A percentile compares a stretch with the other conserved stretches of the same genome.
phyloP scores from a whole-genome alignment of 2,888 invertebrate genomes.

The Homarus gammarus region DNA sequence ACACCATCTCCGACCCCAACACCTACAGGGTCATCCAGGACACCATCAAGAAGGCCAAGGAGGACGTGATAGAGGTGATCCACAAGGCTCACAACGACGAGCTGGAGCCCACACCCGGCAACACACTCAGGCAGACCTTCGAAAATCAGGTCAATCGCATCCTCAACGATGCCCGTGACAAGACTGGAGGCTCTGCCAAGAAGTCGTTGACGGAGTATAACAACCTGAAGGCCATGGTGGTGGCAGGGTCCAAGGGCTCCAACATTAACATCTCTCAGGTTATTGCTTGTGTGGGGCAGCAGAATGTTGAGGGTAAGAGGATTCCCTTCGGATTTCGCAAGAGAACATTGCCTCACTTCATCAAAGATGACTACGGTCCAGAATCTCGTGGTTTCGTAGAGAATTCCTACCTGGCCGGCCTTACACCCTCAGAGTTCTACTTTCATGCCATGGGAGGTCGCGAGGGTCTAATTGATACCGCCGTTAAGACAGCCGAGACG shows the following conservation, averaged over 20 bases:
- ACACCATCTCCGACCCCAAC: constrained; percentile 99
- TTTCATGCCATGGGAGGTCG: constrained; percentile 99
- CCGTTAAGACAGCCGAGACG: constrained; percentile 99
- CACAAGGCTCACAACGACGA: constrained; percentile 99
- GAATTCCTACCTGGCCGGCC: constrained; percentile 98
- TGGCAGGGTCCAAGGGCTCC: constrained; percentile 99
- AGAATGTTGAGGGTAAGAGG: constrained; percentile 99
- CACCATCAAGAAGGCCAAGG: constrained; percentile 98
- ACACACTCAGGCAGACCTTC: constrained; percentile 98
- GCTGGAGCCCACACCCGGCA: constrained; percentile 98
- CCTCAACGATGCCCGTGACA: constrained; percentile 99
- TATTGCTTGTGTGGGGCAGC: constrained; percentile 99
- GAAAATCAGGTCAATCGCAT: constrained; percentile 98
- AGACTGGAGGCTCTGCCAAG: constrained; percentile 99
- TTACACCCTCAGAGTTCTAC: constrained; percentile 99
- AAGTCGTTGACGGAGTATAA: constrained; percentile 99
- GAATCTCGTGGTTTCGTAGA: constrained; percentile 99
- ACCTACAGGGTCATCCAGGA: constrained; percentile 97
- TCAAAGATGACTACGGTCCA: constrained; percentile 99
- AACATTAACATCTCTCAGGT: constrained; percentile 99
- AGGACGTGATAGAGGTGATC: constrained; percentile 97
- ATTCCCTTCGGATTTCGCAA: constrained; percentile 99
- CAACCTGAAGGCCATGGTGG: constrained; percentile 99
- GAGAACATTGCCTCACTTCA: constrained; percentile 98
- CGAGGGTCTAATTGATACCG: constrained; percentile 99